Conservation (phyloP, 2,888 invertebrate species). For the Drosophila atripex region DNA sequence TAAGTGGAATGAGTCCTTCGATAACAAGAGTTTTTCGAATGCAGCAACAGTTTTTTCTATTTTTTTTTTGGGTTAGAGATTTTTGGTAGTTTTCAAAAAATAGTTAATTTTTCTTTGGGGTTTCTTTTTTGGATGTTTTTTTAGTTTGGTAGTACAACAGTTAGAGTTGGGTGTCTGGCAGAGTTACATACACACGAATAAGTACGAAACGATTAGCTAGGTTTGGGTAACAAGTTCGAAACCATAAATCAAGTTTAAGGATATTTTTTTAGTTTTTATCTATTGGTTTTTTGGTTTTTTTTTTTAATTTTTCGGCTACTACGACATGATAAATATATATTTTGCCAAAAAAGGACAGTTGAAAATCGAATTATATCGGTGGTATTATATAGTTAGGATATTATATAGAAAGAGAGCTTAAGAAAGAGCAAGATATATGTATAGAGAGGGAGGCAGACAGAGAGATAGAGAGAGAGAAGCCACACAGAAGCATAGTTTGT, state of each 20-base stretch:
- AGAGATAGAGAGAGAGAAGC: constrained; percentile 10
- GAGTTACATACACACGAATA: constrained; percentile 66
- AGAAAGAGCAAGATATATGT: constrained; percentile 13
- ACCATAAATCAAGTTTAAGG: constrained; percentile 57
- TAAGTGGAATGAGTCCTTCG: constrained; percentile 40
- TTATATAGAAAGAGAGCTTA: background rate
- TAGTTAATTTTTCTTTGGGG: constrained; percentile 22
- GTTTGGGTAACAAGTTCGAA: constrained; percentile 50
- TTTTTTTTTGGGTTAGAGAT: constrained; percentile 18
- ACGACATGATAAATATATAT: constrained; percentile 38
- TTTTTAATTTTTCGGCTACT: constrained; percentile 11
- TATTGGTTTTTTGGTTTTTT: too few relatives aligned
- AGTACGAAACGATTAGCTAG: constrained; percentile 47
- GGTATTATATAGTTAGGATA: background rate
- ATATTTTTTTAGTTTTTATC: constrained; percentile 24
- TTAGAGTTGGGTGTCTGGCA: constrained; percentile 56
- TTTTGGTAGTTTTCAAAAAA: constrained; percentile 27
- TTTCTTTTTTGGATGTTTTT: constrained; percentile 28
- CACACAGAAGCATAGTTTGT: constrained; percentile 29
- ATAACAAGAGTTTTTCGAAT: constrained; percentile 12
- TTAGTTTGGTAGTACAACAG: constrained; percentile 59
- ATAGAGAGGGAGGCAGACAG: constrained; percentile 1
- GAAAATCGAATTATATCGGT: constrained; percentile 10
- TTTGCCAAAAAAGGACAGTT: constrained; percentile 16
- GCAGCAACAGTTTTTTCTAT: constrained; percentile 41